Evolutionary conservation across 1,140 invertebrate species (phyloP).

Genomic region (Forficula auricularia): DNA sequence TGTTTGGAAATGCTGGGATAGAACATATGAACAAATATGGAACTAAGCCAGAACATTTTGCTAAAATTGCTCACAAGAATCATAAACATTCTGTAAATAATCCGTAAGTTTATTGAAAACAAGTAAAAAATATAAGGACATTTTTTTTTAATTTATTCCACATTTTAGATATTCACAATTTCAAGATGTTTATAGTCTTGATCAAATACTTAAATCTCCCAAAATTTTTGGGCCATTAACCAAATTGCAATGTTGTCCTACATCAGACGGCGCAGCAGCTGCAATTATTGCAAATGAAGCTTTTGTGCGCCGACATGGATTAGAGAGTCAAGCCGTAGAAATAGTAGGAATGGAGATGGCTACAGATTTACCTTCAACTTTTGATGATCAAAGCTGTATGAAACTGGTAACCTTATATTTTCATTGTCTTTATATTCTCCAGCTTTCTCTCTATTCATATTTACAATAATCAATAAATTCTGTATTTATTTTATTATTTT

Average conservation of each 20-base stretch:
- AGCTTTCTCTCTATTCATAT: constrained; percentile 1
- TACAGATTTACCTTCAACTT: constrained; percentile 74
- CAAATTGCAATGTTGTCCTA: constrained; percentile 92
- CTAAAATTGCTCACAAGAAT: constrained; percentile 95
- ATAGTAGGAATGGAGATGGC: constrained; percentile 92
- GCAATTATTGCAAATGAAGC: constrained; percentile 78
- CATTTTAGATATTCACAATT: constrained; percentile 68
- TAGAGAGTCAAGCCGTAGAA: constrained; percentile 78
- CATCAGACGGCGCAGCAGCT: constrained; percentile 87
- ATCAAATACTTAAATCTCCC: constrained; percentile 74
- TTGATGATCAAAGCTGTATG: constrained; percentile 67
- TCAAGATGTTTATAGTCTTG: constrained; percentile 69
- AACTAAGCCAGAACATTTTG: constrained; percentile 80
- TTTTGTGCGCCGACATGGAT: constrained; percentile 65
- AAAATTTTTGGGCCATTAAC: constrained; percentile 77
- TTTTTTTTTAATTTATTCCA: constrained; percentile 6
- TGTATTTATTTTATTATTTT: background rate
- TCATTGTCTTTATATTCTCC: background rate
- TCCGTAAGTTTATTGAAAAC: constrained; percentile 41
- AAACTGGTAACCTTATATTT: constrained; percentile 49
- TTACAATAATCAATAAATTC: too few species aligned
- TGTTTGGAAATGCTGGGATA: constrained; percentile 89
- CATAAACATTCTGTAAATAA: constrained; percentile 93
- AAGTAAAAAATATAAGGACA: background rate
- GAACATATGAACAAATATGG: constrained; percentile 98